phyloP scores from a whole-genome alignment of 2,113 vertebrate genomes.

The Mobula hypostoma region DNA sequence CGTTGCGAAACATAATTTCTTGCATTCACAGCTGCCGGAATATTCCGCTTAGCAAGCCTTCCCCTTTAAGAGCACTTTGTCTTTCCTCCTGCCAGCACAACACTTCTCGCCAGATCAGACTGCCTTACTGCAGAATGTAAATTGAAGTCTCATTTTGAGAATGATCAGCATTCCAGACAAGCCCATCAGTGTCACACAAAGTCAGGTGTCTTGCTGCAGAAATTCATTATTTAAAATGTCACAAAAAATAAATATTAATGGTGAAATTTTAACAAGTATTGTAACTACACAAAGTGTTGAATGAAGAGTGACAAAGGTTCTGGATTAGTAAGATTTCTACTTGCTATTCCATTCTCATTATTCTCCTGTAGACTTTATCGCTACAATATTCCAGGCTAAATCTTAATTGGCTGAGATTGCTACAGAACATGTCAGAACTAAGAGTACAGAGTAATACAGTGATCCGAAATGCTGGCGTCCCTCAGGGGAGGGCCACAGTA shows the following conservation, averaged over 20 bases:
- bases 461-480: neutral
- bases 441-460: neutral
- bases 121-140: neutral
- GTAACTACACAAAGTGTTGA: neutral
- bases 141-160: neutral
- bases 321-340: neutral
- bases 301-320: neutral
- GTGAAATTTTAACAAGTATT: neutral
- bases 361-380: neutral
- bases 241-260: neutral
- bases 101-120: neutral
- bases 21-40: neutral
- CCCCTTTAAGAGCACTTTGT: neutral
- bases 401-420: neutral
- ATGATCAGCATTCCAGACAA: neutral
- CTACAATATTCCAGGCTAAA: neutral
- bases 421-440: neutral
- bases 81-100: neutral
- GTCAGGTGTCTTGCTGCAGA: neutral
- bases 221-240: neutral
- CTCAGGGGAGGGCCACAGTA: neutral
- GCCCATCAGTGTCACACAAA: neutral
- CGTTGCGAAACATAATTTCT: neutral
- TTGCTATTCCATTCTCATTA: neutral
- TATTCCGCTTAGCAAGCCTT: neutral